Evolutionary conservation across 2,888 invertebrate genomes (phyloP).

Genomic region (Petrophora chlorosata): DNA sequence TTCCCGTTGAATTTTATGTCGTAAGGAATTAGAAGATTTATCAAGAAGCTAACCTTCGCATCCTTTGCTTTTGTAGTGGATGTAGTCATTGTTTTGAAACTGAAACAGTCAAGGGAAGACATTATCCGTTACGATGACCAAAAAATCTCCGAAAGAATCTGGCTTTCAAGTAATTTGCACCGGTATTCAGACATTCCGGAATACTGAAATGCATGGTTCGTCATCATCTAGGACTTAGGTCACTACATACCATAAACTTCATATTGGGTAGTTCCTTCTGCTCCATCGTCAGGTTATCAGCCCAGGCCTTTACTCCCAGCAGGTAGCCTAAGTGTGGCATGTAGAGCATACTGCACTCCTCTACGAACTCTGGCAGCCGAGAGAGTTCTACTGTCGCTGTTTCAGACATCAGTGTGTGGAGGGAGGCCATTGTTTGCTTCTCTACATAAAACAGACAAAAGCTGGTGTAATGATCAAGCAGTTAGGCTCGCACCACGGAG

Average conservation of each 20-base stretch:
- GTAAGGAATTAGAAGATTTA: neutral
- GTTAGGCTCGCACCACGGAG: no score
- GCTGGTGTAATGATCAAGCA: no score
- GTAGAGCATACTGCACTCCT: conserved; percentile 87
- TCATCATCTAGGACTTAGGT: no score
- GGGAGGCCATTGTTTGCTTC: conserved; percentile 86
- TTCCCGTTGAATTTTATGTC: no score
- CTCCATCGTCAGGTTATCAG: conserved; percentile 76
- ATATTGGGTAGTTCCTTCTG: conserved; percentile 86
- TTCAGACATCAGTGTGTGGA: conserved; percentile 88
- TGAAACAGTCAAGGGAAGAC: conserved; percentile 55
- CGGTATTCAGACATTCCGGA: no score
- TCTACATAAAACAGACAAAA: no score
- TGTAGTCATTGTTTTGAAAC: conserved; percentile 86
- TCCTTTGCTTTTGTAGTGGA: conserved; percentile 88
- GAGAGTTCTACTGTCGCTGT: conserved; percentile 88
- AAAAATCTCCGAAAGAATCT: no score
- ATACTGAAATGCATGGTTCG: no score
- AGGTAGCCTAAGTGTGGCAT: conserved; percentile 91
- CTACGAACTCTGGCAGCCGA: conserved; percentile 86
- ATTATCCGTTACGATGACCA: no score
- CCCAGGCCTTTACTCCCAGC: conserved; percentile 88
- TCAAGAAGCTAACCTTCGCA: conserved; percentile 79
- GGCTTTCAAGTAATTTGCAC: no score
- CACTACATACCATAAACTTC: conserved; percentile 91